A percentile compares a stretch with the other conserved stretches of the same genome.
These are phyloP conservation scores for Scolanthus callimorphus DNA, from an alignment of 92 coral and sea anemone genomes.

Conservation along the genomic window DNA sequence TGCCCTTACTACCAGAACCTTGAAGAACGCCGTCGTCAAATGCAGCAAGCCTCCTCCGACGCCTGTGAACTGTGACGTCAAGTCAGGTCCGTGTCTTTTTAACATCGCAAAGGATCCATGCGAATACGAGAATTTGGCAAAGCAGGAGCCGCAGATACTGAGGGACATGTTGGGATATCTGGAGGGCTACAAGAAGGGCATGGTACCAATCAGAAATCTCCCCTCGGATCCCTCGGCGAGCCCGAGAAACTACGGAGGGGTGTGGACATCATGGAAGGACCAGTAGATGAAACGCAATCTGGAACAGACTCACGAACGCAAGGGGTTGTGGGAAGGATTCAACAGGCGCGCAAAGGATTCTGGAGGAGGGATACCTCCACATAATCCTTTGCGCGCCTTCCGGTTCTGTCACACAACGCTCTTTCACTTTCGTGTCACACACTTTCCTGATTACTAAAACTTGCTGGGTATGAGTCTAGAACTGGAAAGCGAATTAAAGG, in stretches of 20 bases:
- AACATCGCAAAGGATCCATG: constrained; percentile 68
- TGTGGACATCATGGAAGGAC: constrained; percentile 68
- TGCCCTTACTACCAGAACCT: constrained; percentile 18
- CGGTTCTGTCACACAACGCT: no score
- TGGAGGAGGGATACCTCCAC: no score
- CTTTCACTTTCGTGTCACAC: no score
- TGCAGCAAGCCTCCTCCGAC: constrained; percentile 58
- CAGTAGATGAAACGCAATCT: no score
- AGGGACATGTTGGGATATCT: constrained; percentile 53
- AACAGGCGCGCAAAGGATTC: no score
- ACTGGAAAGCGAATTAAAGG: no score
- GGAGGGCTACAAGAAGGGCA: constrained; percentile 60
- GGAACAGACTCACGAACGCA: no score
- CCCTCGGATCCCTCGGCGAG: constrained; percentile 45
- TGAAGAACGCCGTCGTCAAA: constrained; percentile 73
- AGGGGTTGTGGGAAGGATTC: no score
- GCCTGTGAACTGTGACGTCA: constrained; percentile 44
- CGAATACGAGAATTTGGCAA: constrained; percentile 66
- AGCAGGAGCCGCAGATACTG: constrained; percentile 40
- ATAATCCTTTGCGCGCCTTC: no score
- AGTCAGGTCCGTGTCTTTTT: constrained; percentile 75
- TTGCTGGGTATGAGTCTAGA: no score
- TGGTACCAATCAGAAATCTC: constrained; percentile 73
- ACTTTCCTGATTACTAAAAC: no score
- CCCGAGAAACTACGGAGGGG: constrained; percentile 65